Evolutionary conservation across 2,888 invertebrate species (phyloP).

Genomic region (Azorinus chamasolen): DNA sequence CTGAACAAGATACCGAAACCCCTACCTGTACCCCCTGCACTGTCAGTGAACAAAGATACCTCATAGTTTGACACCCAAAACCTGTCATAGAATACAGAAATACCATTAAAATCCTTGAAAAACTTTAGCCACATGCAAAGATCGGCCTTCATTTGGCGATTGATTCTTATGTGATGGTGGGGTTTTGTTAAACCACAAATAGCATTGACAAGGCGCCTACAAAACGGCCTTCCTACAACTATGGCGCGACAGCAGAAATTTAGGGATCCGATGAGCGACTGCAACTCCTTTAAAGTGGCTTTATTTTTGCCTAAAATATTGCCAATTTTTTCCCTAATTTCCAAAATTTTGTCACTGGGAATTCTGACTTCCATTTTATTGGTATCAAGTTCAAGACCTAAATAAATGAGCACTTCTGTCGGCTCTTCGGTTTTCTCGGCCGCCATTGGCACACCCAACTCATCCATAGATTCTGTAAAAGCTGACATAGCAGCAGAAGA

Average conservation of each 20-base stretch:
- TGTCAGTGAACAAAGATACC: slow-evolving; percentile 40
- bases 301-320: slow-evolving; percentile 8
- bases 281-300: slow-evolving; percentile 28
- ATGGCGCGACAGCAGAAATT: slow-evolving; percentile 42
- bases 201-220: slow-evolving; percentile 37
- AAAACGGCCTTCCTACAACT: slow-evolving; percentile 29
- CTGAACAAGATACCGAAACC: slow-evolving; percentile 29
- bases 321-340: neutral
- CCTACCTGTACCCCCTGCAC: slow-evolving; percentile 17
- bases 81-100: slow-evolving; percentile 28
- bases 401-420: slow-evolving; percentile 6
- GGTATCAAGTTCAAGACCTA: slow-evolving; percentile 24
- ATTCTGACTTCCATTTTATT: slow-evolving; percentile 8
- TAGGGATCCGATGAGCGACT: slow-evolving; percentile 36
- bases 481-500: no score
- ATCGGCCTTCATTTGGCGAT: slow-evolving; percentile 16
- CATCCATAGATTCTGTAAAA: neutral
- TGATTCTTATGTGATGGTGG: slow-evolving; percentile 25
- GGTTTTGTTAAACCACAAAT: slow-evolving; percentile 30
- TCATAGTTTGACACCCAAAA: slow-evolving; percentile 38
- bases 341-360: slow-evolving; percentile 19
- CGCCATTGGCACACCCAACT: slow-evolving; percentile 13
- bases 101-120: slow-evolving; percentile 32
- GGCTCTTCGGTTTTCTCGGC: slow-evolving; percentile 32
- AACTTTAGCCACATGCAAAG: slow-evolving; percentile 38